phyloP scores from a whole-genome alignment of 1,140 invertebrate species.

The Pantala flavescens region DNA sequence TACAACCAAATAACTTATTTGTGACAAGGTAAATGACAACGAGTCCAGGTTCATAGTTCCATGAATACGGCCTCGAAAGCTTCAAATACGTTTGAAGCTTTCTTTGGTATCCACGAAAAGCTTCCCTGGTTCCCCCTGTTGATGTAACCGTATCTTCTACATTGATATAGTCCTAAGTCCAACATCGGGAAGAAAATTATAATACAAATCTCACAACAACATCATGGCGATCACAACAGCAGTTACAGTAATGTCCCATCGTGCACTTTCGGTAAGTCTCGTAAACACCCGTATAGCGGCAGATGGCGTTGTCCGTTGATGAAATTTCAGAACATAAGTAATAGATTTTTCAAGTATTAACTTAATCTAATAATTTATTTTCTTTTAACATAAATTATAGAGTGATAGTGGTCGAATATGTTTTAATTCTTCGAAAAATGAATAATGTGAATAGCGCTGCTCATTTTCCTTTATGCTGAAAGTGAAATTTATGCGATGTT shows the following conservation, averaged over 20 bases:
- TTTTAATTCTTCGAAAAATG: too few species aligned
- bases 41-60: conserved; percentile 98
- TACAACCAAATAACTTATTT: conserved; percentile 92
- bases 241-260: conserved; percentile 9
- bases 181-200: conserved; percentile 44
- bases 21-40: conserved; percentile 93
- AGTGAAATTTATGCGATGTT: too few species aligned
- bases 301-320: neutral
- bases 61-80: conserved; percentile 71
- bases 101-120: conserved; percentile 53
- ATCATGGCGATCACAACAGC: conserved; percentile 32
- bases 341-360: too few species aligned
- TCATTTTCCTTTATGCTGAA: too few species aligned
- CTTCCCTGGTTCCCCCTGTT: conserved; percentile 44
- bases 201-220: conserved; percentile 29
- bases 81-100: conserved; percentile 78
- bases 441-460: too few species aligned
- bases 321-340: neutral
- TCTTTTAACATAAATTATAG: too few species aligned
- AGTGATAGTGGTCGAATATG: too few species aligned
- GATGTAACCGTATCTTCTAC: conserved; percentile 46
- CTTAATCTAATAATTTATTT: too few species aligned
- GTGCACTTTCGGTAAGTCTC: neutral
- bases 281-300: neutral
- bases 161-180: conserved; percentile 49